Percentiles rank a stretch among this genome's conserved stretches.
phyloP scores from a whole-genome alignment of 2,888 invertebrate species.

The Tipula confusa region DNA sequence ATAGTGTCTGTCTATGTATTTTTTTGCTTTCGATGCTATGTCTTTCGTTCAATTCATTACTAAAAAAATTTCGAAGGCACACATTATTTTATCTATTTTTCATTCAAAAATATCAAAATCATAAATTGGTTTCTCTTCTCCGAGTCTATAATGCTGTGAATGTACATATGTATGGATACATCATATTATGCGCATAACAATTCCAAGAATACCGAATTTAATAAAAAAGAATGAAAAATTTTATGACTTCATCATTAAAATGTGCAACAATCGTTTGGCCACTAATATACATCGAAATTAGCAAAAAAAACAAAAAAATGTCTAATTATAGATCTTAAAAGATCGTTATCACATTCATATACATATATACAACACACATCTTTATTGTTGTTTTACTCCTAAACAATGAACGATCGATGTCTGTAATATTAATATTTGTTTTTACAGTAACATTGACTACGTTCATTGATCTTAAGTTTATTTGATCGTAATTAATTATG shows the following conservation, averaged over 20 bases:
- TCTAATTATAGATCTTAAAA: conserved; percentile 20
- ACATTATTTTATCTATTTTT: conserved; percentile 25
- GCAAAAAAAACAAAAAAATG: neutral
- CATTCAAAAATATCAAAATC: conserved; percentile 9
- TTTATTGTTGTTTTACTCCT: neutral
- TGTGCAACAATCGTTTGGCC: neutral
- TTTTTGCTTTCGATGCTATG: neutral
- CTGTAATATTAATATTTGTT: conserved; percentile 5
- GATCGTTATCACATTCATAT: neutral
- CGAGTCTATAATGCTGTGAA: neutral
- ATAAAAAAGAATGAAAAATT: neutral
- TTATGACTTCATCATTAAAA: conserved; percentile 25
- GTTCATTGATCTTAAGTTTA: neutral
- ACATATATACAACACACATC: too few species aligned
- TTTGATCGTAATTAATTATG: conserved; percentile 20
- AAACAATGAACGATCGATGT: neutral
- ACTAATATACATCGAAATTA: neutral
- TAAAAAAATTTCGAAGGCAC: neutral
- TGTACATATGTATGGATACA: neutral
- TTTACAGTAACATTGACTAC: conserved; percentile 6
- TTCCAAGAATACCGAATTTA: neutral
- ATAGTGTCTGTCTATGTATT: neutral
- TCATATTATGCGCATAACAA: neutral
- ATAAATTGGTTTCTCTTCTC: neutral
- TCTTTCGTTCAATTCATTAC: neutral